These are phyloP conservation scores for Mnemiopsis leidyi DNA, from an alignment of 37 sponge, comb jelly and placozoan species.

Conservation along the genomic window DNA sequence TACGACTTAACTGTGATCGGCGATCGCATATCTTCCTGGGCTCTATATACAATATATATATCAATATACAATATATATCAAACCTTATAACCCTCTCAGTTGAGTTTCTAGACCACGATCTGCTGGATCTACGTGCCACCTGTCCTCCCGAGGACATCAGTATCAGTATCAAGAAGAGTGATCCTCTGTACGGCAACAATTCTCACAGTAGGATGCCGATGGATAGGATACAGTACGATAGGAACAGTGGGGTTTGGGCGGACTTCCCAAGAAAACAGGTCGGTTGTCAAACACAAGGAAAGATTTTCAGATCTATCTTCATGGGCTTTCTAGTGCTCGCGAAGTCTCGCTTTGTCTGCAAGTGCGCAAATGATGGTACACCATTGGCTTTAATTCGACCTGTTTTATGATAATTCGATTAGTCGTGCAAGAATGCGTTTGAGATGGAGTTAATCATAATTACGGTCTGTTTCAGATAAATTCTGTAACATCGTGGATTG, in stretches of 20 bases:
- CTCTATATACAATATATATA: no score
- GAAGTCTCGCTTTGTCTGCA: no score
- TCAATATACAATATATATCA: background rate
- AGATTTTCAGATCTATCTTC: no score
- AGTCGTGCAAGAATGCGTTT: background rate
- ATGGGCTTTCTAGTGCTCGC: no score
- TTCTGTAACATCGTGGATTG: conserved; percentile 93
- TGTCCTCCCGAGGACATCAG: conserved; percentile 92
- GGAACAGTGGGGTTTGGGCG: conserved; percentile 80
- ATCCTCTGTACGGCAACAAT: conserved; percentile 68
- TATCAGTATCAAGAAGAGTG: conserved; percentile 66
- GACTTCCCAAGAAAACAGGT: conserved; percentile 86
- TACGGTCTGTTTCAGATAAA: conserved; percentile 71
- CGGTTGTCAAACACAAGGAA: background rate
- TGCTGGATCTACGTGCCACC: conserved; percentile 85
- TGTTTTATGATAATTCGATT: no score
- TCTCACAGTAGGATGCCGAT: conserved; percentile 79
- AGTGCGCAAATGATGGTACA: no score
- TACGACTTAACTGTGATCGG: no score
- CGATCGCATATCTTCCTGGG: no score
- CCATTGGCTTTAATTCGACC: no score
- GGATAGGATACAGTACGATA: conserved; percentile 79
- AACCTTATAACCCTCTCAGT: background rate
- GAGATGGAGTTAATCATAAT: background rate
- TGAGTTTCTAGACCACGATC: conserved; percentile 91